Base-by-base conservation (phyloP, 2,888 invertebrate genomes). In the Furcula furcula region DNA sequence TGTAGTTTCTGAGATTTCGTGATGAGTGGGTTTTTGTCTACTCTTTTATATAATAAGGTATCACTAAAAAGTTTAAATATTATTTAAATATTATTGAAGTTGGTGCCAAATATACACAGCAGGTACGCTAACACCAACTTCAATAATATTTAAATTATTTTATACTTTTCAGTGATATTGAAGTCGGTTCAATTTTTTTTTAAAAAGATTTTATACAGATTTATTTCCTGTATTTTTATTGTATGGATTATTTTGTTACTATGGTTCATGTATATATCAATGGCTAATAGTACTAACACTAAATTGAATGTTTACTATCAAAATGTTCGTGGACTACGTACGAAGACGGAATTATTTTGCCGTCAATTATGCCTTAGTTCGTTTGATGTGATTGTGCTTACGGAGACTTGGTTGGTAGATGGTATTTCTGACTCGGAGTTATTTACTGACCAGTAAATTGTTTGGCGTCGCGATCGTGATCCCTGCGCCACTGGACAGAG, bases 401-500 rank as follows among this genome's bases (percentile, higher is more conserved):
- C 36, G 1, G 39, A 39, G 20, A 33, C 43, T 2, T 43, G 36
- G 39, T 19, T 44, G 5, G 6, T 30, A 2, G 26, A 36, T 15
- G 33, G 40, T 3, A 6, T 44, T 18, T 23, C 2, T 2, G 10
- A 23, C 7, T 40, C 31, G 1, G 40, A 40, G 7, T 25, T 35
- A 6, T 37, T 44, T 34, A 32, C 34, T 20, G 27, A 34, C 1
- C 12, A 31, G 4, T 40, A n/a, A n/a, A 12, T 31, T 13, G 36
- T 44, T 0, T 40, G 38, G 30, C 33, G 36, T n/a, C 32, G 44
- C 4, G 40, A 40, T 9, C 31, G 36, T 3, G 29, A 41, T 3
- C 34, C 31, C 10, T 26, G 3, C 6, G 0, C 16, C 2, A 29
- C 39, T 3, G 26, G 29, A 0, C 34, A 39, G 15, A 10, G 31